Conservation (phyloP, 2,113 vertebrate species). For the Dunckerocampus dactyliophorus region DNA sequence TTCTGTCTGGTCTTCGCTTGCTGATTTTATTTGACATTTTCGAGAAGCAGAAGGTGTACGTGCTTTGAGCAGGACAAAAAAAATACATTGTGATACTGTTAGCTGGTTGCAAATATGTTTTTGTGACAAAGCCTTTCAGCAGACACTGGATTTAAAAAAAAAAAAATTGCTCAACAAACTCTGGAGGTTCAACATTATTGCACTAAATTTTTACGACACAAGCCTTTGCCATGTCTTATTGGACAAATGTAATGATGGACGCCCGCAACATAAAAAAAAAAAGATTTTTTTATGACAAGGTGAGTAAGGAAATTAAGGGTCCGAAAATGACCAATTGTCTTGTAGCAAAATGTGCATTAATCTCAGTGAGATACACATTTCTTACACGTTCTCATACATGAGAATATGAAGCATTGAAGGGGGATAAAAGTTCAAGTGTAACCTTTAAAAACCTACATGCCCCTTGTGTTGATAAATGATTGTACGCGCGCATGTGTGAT, state of each 20-base stretch:
- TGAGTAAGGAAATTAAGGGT: slow-evolving; percentile 84
- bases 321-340: slow-evolving; percentile 96
- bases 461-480: slow-evolving; percentile 98
- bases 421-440: slow-evolving; percentile 56
- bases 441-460: slow-evolving; percentile 82
- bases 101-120: slow-evolving; percentile 68
- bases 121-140: slow-evolving; percentile 68
- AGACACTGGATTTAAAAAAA: slow-evolving; percentile 71
- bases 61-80: slow-evolving; percentile 68
- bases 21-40: slow-evolving; percentile 67
- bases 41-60: slow-evolving; percentile 66
- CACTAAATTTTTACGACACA: slow-evolving; percentile 97
- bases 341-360: slow-evolving; percentile 99
- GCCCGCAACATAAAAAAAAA: slow-evolving; percentile 74
- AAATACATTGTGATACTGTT: slow-evolving; percentile 64
- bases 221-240: slow-evolving; percentile 91
- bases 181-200: slow-evolving; percentile 90
- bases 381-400: slow-evolving; percentile 98
- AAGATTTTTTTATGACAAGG: slow-evolving; percentile 82
- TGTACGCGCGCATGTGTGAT: slow-evolving; percentile 96
- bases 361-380: slow-evolving; percentile 99
- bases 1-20: slow-evolving; percentile 75
- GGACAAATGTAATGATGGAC: slow-evolving; percentile 91
- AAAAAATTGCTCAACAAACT: slow-evolving; percentile 75
- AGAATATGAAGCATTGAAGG: slow-evolving; percentile 94